Evolutionary conservation across 2,113 vertebrate genomes (phyloP), one percentile per base, ranked within the genome.

Genomic region (Butorides virescens): DNA sequence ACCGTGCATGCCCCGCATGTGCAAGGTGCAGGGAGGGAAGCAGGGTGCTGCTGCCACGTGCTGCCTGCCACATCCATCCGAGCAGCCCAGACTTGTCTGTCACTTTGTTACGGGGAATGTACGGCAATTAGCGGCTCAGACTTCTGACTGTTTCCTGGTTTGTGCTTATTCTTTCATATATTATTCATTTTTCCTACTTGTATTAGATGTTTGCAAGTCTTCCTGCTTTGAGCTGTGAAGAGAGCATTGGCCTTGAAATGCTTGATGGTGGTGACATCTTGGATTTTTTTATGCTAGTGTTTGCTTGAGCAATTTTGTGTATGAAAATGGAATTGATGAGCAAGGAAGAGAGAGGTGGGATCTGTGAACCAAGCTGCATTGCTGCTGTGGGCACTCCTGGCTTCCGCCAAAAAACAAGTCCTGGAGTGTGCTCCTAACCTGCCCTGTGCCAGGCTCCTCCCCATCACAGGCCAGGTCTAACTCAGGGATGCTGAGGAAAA

Each of bases 141-240:
- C 90, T 81, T 58, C 65, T 92, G 95, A 66, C 87, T 95, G 85
- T 84, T 96, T 47, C 95, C 85, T 91, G 88, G 30, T 65, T 97
- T 92, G 78, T 96, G 88, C 93, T 93, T 96, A 97, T 97, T 92
- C 97, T 94, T 93, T 97, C 97, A 96, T 97, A 96, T 96, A 96
- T 97, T 97, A 97, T 97, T 97, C 94, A 97, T 97, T 86, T 86
- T 88, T 88, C 79, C 86, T 84, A 3, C 95, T 96, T 96, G 96
- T 96, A 95, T 89, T 61, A 81, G 82, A 90, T 95, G 95, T 96
- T 97, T 96, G 82, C 83, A 78, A 92, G 95, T 78, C 76, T 95
- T 78, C 72, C 72, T 9, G 61, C 92, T 96, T 93, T 97, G 94
- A 97, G 96, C 58, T 88, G 34, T 25, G 81, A 84, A 75, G 72